Base-by-base conservation (phyloP, 2,888 invertebrate genomes). In the Leptinotarsa juncta region DNA sequence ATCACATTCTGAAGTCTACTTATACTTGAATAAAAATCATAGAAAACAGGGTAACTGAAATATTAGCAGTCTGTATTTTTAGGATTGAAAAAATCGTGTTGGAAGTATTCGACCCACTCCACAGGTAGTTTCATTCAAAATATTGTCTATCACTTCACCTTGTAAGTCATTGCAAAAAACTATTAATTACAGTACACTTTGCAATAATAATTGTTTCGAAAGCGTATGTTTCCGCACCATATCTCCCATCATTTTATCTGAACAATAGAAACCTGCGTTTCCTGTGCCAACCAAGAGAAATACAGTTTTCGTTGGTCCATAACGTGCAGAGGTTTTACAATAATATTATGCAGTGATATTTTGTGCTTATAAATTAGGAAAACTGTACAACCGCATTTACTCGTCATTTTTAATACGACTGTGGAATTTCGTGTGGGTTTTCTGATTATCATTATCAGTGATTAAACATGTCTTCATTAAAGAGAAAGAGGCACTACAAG, bases 401-500 rank as follows among this genome's bases (percentile, higher is more conserved):
- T 32, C 15, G 62, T 62, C 42, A 62, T 62, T 42, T 62, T 62
- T 18, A 16, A 4, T n/a, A 32, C 62, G 10, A 62, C 32, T 15
- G 67, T 32, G 26, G 67, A 67, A 67, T 53, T 53, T 67, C 51
- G 32, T 67, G 67, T 67, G 67, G 50, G 53, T 18, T 67, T 50
- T 50, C n/a, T 32, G 53, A 50, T 67, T 67, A 26, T 53, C 49
- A 67, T 32, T 62, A 42, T 42, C 42, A 42, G 42, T 42, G 42
- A 42, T 10, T 42, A 42, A 42, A 10, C 76, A 85, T 86, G 86
- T 81, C 90, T 82, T 88, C 87, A 78, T 82, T 86, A 78, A 88
- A 87, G 78, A 83, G 88, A 67, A 89, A 92, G 87, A 91, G 95
- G 84, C 95, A 95, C 88, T 96, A 96, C 87, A 96, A 96, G 89